phyloP scores from a whole-genome alignment of 2,797 vertebrate genomes.

The Agapornis canus region DNA sequence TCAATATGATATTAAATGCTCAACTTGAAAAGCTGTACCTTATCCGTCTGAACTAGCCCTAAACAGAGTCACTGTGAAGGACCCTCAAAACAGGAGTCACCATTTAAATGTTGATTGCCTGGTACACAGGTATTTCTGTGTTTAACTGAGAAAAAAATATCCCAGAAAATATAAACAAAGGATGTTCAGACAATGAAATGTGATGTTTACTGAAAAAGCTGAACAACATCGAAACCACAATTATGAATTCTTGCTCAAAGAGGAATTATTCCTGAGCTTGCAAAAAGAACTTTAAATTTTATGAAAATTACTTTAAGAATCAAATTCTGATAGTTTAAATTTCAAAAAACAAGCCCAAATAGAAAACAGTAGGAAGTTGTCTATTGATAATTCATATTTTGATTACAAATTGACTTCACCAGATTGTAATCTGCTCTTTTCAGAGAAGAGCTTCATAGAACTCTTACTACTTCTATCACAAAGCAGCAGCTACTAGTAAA shows the following conservation, averaged over 20 bases:
- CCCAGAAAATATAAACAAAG: background rate
- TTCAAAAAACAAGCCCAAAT: background rate
- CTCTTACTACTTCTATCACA: background rate
- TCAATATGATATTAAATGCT: background rate
- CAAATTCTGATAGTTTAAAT: background rate
- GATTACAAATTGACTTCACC: background rate
- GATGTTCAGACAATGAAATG: background rate
- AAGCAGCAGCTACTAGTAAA: background rate
- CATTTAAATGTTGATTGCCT: background rate
- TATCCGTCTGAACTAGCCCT: background rate
- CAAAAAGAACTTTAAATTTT: background rate
- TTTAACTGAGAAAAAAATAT: background rate
- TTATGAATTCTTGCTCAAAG: background rate
- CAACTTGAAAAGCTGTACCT: background rate
- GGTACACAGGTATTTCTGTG: background rate
- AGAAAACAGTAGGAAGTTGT: background rate
- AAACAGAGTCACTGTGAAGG: background rate
- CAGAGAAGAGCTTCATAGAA: background rate
- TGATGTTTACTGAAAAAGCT: background rate
- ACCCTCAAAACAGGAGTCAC: background rate
- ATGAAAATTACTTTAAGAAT: background rate
- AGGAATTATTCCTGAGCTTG: background rate
- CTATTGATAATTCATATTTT: background rate
- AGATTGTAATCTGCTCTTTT: background rate
- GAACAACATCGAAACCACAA: background rate